Base-by-base conservation (phyloP, 2,888 invertebrate species). In the Ennomos quercinarius region DNA sequence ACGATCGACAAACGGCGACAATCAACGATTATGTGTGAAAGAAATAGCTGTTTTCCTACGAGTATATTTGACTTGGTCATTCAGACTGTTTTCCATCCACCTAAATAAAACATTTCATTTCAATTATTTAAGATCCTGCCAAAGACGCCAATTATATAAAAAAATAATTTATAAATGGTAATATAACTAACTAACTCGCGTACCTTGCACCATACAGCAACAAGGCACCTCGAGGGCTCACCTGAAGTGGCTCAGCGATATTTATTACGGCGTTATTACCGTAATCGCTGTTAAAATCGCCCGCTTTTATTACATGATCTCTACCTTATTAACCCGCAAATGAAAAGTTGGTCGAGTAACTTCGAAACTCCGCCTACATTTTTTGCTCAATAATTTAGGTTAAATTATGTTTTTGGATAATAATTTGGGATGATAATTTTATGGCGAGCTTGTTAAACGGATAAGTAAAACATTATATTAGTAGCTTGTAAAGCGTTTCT, bases 251-350 rank as follows among this genome's bases (percentile, higher is more conserved):
- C 81, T 83, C 74, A 76, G 69, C 72, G 80, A 87, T 89, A 91
- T 91, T 91, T 91, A 91, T 88, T 79, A 79, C 86, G 68, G 76
- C 78, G 83, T 87, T 88, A 89, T 89, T 88, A 89, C 81, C 78
- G 84, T 88, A 90, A 90, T 88, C 90, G 85, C 77, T 71, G 84
- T 73, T 79, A 76, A 81, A 87, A 87, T 86, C 86, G 83, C 78
- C 82, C 80, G 74, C 77, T 80, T 80, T 86, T 84, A 86, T 86
- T 84, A 83, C 84, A 81, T 84, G 81, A 85, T 86, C 85, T 84
- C 74, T 72, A 71, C 73, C 74, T 79, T 78, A 80, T 82, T 81
- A 79, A 79, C 78, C 73, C 69, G 61, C 74, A 74, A 76, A 79
- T 78, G 75, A 80, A 79, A 76, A 74, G 75, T 75, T 67, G 72